phyloP scores from a whole-genome alignment of 2,797 vertebrate genomes.

The Poecile montanus region DNA sequence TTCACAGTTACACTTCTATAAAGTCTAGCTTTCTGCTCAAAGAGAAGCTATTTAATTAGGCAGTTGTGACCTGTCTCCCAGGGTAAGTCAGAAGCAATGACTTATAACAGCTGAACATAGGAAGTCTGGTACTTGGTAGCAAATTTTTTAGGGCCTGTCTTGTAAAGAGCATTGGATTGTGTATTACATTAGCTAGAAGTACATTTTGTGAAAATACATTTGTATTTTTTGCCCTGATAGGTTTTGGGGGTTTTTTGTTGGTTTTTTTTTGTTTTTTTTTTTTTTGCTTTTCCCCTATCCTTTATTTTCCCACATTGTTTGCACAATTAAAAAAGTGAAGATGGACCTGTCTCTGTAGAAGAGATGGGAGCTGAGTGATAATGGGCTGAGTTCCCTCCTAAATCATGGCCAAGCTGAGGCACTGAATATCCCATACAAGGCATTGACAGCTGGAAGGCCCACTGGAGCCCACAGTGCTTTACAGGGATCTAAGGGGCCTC shows the following conservation, averaged over 20 bases:
- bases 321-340: background rate
- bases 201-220: background rate
- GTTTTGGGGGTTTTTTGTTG: background rate
- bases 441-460: background rate
- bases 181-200: constrained; percentile 5
- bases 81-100: constrained; percentile 41
- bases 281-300: background rate
- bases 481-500: background rate
- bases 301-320: background rate
- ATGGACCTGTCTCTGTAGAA: background rate
- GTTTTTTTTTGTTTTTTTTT: too few species aligned
- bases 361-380: background rate
- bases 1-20: background rate
- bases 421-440: background rate
- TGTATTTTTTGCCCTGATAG: background rate
- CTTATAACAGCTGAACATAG: constrained; percentile 26
- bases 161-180: constrained; percentile 22
- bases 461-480: background rate
- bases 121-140: background rate
- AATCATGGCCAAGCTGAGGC: background rate
- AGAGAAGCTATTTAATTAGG: constrained; percentile 34
- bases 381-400: background rate
- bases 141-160: background rate
- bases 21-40: background rate
- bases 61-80: constrained; percentile 21